Percentiles rank a stretch among this genome's conserved stretches.
These are phyloP conservation scores for Acleris holmiana DNA, from an alignment of 2,888 invertebrate genomes.

Conservation along the genomic window DNA sequence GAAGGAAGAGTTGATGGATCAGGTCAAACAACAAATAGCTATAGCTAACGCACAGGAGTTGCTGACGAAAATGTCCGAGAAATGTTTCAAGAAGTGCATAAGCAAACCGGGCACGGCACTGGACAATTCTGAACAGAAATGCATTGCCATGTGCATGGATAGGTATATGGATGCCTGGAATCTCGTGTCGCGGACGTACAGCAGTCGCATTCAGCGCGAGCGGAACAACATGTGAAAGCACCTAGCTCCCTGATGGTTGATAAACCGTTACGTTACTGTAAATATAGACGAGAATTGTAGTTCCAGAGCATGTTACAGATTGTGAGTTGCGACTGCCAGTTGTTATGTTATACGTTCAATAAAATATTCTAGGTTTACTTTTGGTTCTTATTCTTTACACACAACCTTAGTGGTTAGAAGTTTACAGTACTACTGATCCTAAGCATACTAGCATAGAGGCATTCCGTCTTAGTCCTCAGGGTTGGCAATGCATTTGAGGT, in stretches of 20 bases:
- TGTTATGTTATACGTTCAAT: slow-evolving; percentile 73
- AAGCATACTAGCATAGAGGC: too few species aligned
- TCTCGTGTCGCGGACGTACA: slow-evolving; percentile 95
- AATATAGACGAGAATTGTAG: slow-evolving; percentile 73
- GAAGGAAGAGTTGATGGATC: slow-evolving; percentile 95
- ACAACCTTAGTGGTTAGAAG: neutral
- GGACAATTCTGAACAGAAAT: slow-evolving; percentile 97
- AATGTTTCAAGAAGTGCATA: slow-evolving; percentile 98
- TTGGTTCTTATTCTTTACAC: slow-evolving; percentile 41
- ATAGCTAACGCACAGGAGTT: slow-evolving; percentile 97
- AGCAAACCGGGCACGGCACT: slow-evolving; percentile 94
- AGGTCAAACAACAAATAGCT: slow-evolving; percentile 97
- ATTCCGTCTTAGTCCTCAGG: too few species aligned
- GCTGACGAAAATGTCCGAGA: slow-evolving; percentile 97
- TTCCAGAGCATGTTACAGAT: slow-evolving; percentile 66
- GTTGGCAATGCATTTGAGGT: too few species aligned
- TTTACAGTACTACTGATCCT: neutral
- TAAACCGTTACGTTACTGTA: slow-evolving; percentile 65
- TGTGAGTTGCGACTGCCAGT: slow-evolving; percentile 54
- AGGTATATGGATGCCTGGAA: slow-evolving; percentile 99
- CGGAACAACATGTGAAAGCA: slow-evolving; percentile 83
- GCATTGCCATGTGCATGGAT: slow-evolving; percentile 99
- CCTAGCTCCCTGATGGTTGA: slow-evolving; percentile 42
- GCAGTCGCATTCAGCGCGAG: slow-evolving; percentile 93
- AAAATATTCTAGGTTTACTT: slow-evolving; percentile 64